Percentiles rank a stretch among this genome's conserved stretches.
Conservation (phyloP, 2,888 invertebrate genomes). For the Fissipunctia ypsillon region DNA sequence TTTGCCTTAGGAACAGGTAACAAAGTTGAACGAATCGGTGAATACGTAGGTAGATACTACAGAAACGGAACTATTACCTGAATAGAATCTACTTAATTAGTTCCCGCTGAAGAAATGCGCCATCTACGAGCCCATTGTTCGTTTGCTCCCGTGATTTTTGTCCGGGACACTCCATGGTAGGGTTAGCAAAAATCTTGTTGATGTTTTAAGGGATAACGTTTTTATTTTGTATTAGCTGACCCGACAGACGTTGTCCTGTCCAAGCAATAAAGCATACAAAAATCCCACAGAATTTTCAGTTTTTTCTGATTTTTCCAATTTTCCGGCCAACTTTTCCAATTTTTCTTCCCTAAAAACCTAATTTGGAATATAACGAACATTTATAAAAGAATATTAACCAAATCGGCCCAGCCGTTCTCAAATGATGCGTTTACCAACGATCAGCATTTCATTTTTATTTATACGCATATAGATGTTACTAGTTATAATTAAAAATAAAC, state of each 20-base stretch:
- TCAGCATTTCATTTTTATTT: too few species aligned
- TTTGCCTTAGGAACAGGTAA: slow-evolving; percentile 41
- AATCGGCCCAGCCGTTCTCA: too few species aligned
- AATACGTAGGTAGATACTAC: slow-evolving; percentile 50
- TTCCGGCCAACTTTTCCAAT: too few species aligned
- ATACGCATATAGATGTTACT: not conserved
- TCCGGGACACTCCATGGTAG: slow-evolving; percentile 60
- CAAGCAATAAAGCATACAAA: not conserved
- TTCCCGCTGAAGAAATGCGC: slow-evolving; percentile 75
- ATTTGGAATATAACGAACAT: not conserved
- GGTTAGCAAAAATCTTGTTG: slow-evolving; percentile 21
- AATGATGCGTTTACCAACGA: too few species aligned
- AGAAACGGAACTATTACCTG: slow-evolving; percentile 72
- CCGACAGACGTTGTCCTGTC: not conserved
- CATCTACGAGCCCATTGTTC: slow-evolving; percentile 78
- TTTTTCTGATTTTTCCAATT: not conserved
- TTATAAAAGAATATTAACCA: too few species aligned
- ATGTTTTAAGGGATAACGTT: slow-evolving; percentile 34
- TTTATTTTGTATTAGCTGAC: not conserved
- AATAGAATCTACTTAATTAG: slow-evolving; percentile 82
- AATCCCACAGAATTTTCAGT: not conserved
- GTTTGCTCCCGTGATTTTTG: slow-evolving; percentile 75
- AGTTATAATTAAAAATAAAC: not conserved
- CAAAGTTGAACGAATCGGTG: slow-evolving; percentile 48
- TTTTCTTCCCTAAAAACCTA: not conserved